Conservation (phyloP, 2,113 vertebrate genomes). For the Melanostigma gelatinosum region DNA sequence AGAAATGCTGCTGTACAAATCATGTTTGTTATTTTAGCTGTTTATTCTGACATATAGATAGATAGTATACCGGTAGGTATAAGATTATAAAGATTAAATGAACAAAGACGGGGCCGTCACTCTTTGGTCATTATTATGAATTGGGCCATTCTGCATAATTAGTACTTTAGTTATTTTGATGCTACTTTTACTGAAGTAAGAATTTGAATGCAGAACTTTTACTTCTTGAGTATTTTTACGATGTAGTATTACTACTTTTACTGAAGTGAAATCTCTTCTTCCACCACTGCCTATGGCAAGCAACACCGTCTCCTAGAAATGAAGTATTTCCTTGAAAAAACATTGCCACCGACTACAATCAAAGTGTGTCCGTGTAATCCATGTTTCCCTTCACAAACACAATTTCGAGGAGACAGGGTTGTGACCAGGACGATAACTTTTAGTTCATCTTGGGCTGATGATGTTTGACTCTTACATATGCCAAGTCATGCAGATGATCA, state of each 20-base stretch:
- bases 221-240: not conserved
- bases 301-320: not conserved
- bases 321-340: not conserved
- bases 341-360: not conserved
- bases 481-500: not conserved
- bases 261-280: not conserved
- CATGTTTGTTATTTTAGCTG: not conserved
- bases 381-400: not conserved
- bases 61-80: not conserved
- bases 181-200: too few relatives aligned
- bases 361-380: not conserved
- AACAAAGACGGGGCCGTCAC: not conserved
- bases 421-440: not conserved
- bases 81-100: not conserved
- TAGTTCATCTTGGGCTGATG: not conserved
- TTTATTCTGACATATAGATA: not conserved
- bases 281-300: not conserved
- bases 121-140: not conserved
- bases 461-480: not conserved
- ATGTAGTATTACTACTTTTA: not conserved
- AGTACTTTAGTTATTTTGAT: too few relatives aligned
- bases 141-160: too few relatives aligned
- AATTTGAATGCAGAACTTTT: too few relatives aligned
- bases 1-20: not conserved
- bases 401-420: not conserved